Evolutionary conservation across 1,140 invertebrate genomes (phyloP).

Genomic region (Orchestia grillus): DNA sequence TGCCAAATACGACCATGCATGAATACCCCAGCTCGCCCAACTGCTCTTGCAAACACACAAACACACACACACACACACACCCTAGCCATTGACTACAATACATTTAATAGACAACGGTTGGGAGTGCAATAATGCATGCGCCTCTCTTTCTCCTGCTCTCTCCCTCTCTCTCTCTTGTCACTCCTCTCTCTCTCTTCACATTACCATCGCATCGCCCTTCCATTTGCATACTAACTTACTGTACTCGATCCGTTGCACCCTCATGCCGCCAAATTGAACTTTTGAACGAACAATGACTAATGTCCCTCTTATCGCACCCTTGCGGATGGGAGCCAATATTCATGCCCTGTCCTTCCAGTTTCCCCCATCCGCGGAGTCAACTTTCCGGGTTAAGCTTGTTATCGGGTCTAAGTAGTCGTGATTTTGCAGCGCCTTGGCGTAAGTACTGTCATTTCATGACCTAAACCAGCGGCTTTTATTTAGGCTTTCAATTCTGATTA

Average conservation of each 20-base stretch:
- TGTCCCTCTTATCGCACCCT: constrained; percentile 45
- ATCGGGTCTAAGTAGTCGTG: neutral
- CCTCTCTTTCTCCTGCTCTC: neutral
- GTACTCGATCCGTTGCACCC: constrained; percentile 41
- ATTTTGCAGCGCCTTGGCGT: neutral
- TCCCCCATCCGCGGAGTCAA: constrained; percentile 1
- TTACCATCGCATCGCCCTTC: neutral
- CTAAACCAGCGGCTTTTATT: neutral
- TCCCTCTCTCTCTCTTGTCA: neutral
- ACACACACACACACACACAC: too few relatives aligned
- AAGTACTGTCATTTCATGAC: neutral
- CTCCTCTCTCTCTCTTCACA: constrained; percentile 33
- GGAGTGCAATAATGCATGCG: neutral
- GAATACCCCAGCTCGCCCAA: neutral
- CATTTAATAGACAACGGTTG: neutral
- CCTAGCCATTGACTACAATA: neutral
- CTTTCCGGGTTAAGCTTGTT: neutral
- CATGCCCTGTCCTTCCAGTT: constrained; percentile 1
- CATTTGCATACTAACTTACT: constrained; percentile 53
- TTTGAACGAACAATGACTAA: constrained; percentile 46
- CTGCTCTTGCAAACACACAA: neutral
- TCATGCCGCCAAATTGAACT: constrained; percentile 39
- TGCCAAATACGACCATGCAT: neutral
- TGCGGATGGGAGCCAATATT: constrained; percentile 42
- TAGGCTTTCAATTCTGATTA: neutral